Percentiles rank a stretch among this genome's conserved stretches.
phyloP scores from a whole-genome alignment of 2,888 invertebrate genomes.

The Drosophila ochracea region DNA sequence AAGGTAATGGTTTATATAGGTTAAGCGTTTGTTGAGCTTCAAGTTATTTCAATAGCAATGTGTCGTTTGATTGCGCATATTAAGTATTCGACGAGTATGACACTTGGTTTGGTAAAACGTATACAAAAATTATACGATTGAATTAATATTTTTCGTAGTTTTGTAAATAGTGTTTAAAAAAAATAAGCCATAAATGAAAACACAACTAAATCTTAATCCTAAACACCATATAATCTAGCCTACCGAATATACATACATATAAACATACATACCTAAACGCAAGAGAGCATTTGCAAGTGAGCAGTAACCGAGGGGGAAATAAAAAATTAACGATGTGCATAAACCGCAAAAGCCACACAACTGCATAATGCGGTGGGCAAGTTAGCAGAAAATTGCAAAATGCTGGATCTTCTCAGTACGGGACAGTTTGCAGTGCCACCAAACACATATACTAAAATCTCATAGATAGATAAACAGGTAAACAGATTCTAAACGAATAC shows the following conservation, averaged over 20 bases:
- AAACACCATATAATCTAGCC: neutral
- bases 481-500: neutral
- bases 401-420: neutral
- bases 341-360: conserved; percentile 67
- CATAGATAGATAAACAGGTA: neutral
- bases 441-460: neutral
- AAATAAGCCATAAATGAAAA: neutral
- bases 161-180: neutral
- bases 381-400: conserved; percentile 42
- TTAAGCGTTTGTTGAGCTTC: too few species aligned
- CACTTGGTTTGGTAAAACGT: neutral
- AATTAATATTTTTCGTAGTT: neutral
- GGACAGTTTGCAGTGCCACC: neutral
- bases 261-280: neutral
- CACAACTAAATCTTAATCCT: neutral
- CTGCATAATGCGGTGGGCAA: conserved; percentile 44
- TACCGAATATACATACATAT: neutral
- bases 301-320: conserved; percentile 50
- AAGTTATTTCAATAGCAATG: neutral
- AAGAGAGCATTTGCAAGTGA: conserved; percentile 35
- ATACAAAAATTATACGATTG: neutral
- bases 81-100: neutral
- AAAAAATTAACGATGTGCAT: conserved; percentile 33
- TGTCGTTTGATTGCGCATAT: neutral
- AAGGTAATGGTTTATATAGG: neutral